A percentile compares a stretch with the other conserved stretches of the same genome.
Conservation (phyloP, 2,113 vertebrate species). For the Galbula dea region DNA sequence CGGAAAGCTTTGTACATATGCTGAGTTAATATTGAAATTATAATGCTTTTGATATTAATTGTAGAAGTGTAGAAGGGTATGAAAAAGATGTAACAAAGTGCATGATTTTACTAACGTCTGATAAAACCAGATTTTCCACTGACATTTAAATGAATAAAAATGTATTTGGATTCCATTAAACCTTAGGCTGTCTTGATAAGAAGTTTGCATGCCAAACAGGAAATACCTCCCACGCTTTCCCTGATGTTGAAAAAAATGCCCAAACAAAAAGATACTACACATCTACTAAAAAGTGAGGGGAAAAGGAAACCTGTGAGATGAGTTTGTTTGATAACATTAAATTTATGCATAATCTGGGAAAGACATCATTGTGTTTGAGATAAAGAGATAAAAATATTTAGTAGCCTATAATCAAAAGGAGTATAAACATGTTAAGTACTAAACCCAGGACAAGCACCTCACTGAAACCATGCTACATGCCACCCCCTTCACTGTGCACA, state of each 20-base stretch:
- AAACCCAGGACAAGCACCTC: not conserved
- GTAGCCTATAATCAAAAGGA: not conserved
- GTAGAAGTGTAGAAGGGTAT: not conserved
- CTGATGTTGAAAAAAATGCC: not conserved
- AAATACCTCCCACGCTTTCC: not conserved
- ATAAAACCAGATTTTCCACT: constrained; percentile 7
- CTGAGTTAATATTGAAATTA: constrained; percentile 35
- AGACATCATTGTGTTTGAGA: not conserved
- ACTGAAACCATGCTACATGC: not conserved
- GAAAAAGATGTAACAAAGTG: constrained; percentile 31
- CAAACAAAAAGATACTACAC: not conserved
- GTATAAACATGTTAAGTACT: not conserved
- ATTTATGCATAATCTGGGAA: not conserved
- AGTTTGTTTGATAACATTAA: not conserved
- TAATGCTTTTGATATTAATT: constrained; percentile 40
- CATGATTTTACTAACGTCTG: not conserved
- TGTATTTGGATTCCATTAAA: not conserved
- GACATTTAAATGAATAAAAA: constrained; percentile 47
- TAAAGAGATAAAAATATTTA: not conserved
- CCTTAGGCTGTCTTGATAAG: not conserved
- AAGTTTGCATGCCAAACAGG: not conserved
- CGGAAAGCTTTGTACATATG: constrained; percentile 16
- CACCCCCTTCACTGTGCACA: not conserved
- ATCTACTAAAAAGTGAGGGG: not conserved
- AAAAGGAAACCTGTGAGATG: not conserved